A percentile compares a stretch with the other conserved stretches of the same genome.
phyloP scores from a whole-genome alignment of 1,140 invertebrate genomes.

The Pristionchus pacificus region DNA sequence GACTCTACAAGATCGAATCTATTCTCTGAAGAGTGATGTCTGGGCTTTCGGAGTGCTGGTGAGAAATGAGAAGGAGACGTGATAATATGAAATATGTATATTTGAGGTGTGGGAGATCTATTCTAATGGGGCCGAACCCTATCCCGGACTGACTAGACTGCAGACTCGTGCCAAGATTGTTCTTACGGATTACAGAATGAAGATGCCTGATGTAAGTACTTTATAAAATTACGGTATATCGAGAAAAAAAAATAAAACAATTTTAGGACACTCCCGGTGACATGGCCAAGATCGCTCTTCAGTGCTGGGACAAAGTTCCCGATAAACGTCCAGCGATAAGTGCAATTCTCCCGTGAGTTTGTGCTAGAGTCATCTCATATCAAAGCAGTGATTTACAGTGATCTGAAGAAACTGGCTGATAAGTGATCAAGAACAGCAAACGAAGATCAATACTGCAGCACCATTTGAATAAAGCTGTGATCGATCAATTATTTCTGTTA shows the following conservation, averaged over 20 bases:
- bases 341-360: not conserved
- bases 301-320: not conserved
- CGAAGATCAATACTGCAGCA: too few species aligned
- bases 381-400: not conserved
- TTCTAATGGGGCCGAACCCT: slow-evolving; percentile 38
- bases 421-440: not conserved
- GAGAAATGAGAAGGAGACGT: not conserved
- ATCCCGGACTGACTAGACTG: slow-evolving; percentile 42
- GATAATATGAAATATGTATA: not conserved
- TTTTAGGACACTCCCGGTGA: not conserved
- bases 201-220: slow-evolving; percentile 35
- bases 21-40: slow-evolving; percentile 41
- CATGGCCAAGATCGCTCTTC: not conserved
- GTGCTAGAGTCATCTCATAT: not conserved
- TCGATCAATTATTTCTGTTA: too few species aligned
- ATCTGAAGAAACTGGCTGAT: not conserved
- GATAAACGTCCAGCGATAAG: not conserved
- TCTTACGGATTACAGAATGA: slow-evolving; percentile 42
- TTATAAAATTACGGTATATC: not conserved
- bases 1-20: slow-evolving; percentile 47
- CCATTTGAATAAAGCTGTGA: too few species aligned
- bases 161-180: slow-evolving; percentile 42
- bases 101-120: slow-evolving; percentile 38
- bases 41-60: slow-evolving; percentile 34
- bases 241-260: not conserved